Evolutionary conservation across 2,797 vertebrate species (phyloP), one percentile per base, ranked within the genome.

Genomic region (Pempheris klunzingeri): DNA sequence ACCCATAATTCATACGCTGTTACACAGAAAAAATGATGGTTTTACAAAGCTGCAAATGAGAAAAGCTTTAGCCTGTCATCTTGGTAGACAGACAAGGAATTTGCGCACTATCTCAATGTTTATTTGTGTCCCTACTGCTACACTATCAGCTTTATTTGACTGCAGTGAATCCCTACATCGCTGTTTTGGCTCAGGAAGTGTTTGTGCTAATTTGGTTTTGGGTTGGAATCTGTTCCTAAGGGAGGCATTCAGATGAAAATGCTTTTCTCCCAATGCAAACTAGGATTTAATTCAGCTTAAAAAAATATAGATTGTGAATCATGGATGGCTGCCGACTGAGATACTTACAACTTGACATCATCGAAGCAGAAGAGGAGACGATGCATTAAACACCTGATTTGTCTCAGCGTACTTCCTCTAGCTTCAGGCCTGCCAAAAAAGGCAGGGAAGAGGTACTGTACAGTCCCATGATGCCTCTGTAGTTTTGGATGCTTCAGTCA

Each of bases 271-370:
- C 20, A 20, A n/a, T 17, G 26, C 26, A 74, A 4, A 61, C 53
- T 12, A 20, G 14, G 47, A n/a, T 74, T 32, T 8, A 41, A 53
- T 72, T 46, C 2, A 32, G 17, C 47, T 22, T 17, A 11, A 67
- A 65, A 3, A 69, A 61, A 71, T 62, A 39, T 61, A 57, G 18
- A 68, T 82, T 20, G 41, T 63, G 50, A 71, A 57, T 75, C 70
- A 75, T 34, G 47, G 41, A 57, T 62, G 57, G 15, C 71, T 63
- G 68, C 57, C 4, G 28, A 28, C 43, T 24, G 41, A 36, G 55
- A 60, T 28, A 20, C 15, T 72, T 49, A 20, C 44, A 69, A 26
- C 20, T 34, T 38, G 28, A 30, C 65, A 62, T 55, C 46, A 15
- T 32, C 32, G 3, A 50, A 66, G 69, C 43, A 44, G 26, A 39